Evolutionary conservation across 2,113 vertebrate species (phyloP), one percentile per base, ranked within the genome.

Genomic region (Grammomys surdaster): DNA sequence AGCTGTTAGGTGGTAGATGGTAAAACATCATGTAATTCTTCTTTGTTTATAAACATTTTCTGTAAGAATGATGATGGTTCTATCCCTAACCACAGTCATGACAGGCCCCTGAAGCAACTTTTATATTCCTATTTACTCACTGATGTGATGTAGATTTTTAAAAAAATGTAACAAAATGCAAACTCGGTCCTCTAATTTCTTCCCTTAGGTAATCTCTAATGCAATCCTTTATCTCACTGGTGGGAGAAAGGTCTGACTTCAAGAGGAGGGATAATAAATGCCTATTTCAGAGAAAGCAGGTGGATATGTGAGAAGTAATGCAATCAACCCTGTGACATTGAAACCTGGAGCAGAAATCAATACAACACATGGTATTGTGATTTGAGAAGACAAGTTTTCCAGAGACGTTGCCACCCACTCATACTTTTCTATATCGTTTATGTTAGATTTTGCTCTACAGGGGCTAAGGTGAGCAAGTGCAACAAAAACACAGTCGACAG

Each of bases 341-440:
- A 65, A 69, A 85, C 63, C 84, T 88, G 75, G 24, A 92, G 20
- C 13, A 87, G 46, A 60, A 24, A 26, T 80, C 56, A 90, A 33
- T 36, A 90, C 86, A 54, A 28, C 46, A 28, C 2, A 93, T 2
- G 13, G 13, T 77, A 3, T n/a, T 13, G 70, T 58, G 51, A 10
- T 81, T 76, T 76, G 31, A 17, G 46, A 90, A 84, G 82, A 46
- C 40, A 84, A 80, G 28, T 73, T 94, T 94, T 92, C 56, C 73
- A 51, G 60, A 40, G 70, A 51, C 70, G 80, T 26, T 90, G 24
- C 13, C 10, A 28, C 8, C 10, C 3, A 78, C 2, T 11, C 60
- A 19, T 7, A 36, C 17, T 60, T 40, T 69, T 58, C 54, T 28
- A 67, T 75, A 69, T 43, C 69, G 11, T 63, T 46, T 33, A 9